Percentiles rank a stretch among this genome's conserved stretches.
phyloP scores from a whole-genome alignment of 2,113 vertebrate species.

The Phrynosoma platyrhinos region DNA sequence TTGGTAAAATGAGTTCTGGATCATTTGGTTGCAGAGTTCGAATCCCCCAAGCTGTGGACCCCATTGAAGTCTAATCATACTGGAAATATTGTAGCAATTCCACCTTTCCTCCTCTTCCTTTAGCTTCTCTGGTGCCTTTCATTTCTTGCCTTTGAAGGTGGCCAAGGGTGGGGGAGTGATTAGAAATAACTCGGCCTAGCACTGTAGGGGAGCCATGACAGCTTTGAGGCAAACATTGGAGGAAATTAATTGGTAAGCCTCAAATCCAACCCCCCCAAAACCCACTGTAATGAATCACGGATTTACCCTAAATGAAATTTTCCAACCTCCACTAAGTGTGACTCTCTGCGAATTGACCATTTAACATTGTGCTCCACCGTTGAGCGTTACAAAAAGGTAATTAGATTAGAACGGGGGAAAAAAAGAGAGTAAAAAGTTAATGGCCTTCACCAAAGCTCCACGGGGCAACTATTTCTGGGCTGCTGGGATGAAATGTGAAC shows the following conservation, averaged over 20 bases:
- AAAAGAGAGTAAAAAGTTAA: constrained; percentile 23
- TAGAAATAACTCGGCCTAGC: not conserved
- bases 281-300: constrained; percentile 55
- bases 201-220: fast-evolving
- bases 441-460: not conserved
- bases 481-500: not conserved
- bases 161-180: not conserved
- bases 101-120: not conserved
- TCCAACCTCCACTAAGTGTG: constrained; percentile 60
- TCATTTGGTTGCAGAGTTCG: not conserved
- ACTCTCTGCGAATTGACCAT: constrained; percentile 50
- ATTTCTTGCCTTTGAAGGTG: not conserved
- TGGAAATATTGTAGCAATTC: not conserved
- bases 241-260: constrained; percentile 43
- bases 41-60: not conserved
- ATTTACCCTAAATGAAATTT: constrained; percentile 62
- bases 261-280: constrained; percentile 11
- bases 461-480: not conserved
- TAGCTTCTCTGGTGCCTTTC: not conserved
- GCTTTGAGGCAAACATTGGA: fast-evolving
- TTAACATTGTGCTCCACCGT: constrained; percentile 52
- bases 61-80: not conserved
- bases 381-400: constrained; percentile 53
- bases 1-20: not conserved
- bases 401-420: constrained; percentile 62